Conservation (phyloP, 2,113 vertebrate genomes). For the Misgurnus mizolepis region DNA sequence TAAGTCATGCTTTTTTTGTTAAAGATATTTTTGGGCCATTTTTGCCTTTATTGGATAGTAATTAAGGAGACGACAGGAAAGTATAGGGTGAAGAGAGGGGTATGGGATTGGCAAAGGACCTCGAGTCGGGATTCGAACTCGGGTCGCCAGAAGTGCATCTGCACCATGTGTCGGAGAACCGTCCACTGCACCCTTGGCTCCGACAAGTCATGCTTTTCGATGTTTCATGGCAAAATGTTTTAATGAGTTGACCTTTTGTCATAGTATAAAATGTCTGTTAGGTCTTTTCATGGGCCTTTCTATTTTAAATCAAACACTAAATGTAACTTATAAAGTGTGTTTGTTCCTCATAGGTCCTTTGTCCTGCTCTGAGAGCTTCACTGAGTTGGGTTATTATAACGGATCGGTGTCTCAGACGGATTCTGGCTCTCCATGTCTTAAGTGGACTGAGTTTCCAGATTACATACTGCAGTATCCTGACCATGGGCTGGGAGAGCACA, state of each 20-base stretch:
- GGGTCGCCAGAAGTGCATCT: too few relatives aligned
- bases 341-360: slow-evolving; percentile 59
- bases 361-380: slow-evolving; percentile 67
- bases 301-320: background rate
- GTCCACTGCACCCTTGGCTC: too few relatives aligned
- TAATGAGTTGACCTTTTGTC: slow-evolving; percentile 1
- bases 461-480: slow-evolving; percentile 81
- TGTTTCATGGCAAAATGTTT: background rate
- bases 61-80: too few relatives aligned
- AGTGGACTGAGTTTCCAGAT: slow-evolving; percentile 83
- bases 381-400: slow-evolving; percentile 76
- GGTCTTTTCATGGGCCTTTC: background rate
- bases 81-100: too few relatives aligned
- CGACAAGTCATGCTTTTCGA: background rate
- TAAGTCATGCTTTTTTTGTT: too few relatives aligned
- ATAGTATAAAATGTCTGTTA: background rate
- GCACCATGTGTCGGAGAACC: too few relatives aligned
- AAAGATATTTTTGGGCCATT: too few relatives aligned
- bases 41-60: too few relatives aligned
- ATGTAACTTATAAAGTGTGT: background rate
- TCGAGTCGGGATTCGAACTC: too few relatives aligned
- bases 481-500: slow-evolving; percentile 80
- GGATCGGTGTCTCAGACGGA: slow-evolving; percentile 76
- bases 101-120: too few relatives aligned
- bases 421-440: slow-evolving; percentile 75